Percentiles rank a stretch among this genome's conserved stretches.
Evolutionary conservation across 2,113 vertebrate species (phyloP).

Genomic region (Toxostoma redivivum): DNA sequence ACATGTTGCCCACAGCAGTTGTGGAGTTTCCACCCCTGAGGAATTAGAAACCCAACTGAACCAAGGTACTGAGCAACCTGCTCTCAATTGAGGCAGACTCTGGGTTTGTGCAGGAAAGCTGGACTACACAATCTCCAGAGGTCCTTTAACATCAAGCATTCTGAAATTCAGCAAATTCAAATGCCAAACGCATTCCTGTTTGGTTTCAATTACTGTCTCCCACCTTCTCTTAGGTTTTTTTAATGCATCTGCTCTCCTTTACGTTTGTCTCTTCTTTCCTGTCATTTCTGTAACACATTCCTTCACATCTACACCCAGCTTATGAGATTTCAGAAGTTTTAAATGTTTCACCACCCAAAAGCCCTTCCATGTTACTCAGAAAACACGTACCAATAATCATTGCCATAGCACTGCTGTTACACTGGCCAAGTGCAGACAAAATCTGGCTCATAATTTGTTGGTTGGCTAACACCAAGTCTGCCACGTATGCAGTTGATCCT

Average conservation of each 20-base stretch:
- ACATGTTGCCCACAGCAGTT: accelerated
- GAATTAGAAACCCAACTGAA: background rate
- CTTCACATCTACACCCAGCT: background rate
- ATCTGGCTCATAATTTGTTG: constrained; percentile 99
- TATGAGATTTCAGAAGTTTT: background rate
- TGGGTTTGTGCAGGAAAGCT: background rate
- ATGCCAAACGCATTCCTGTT: background rate
- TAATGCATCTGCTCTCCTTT: background rate
- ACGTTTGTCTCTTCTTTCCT: background rate
- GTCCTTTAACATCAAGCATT: background rate
- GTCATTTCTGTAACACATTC: background rate
- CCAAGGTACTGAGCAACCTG: background rate
- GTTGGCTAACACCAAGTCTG: constrained; percentile 95
- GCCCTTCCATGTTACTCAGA: background rate
- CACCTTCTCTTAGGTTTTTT: background rate
- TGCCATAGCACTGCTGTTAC: constrained; percentile 99
- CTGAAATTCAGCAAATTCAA: background rate
- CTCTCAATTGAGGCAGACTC: background rate
- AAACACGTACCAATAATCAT: constrained; percentile 96
- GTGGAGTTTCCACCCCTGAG: background rate
- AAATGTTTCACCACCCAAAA: background rate
- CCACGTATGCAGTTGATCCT: constrained; percentile 86
- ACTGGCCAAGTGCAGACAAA: constrained; percentile 93
- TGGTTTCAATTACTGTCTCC: background rate
- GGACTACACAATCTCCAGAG: background rate